Percentiles rank a stretch among this genome's conserved stretches.
Evolutionary conservation across 2,888 invertebrate species (phyloP).

Genomic region (Plagiodera versicolora): DNA sequence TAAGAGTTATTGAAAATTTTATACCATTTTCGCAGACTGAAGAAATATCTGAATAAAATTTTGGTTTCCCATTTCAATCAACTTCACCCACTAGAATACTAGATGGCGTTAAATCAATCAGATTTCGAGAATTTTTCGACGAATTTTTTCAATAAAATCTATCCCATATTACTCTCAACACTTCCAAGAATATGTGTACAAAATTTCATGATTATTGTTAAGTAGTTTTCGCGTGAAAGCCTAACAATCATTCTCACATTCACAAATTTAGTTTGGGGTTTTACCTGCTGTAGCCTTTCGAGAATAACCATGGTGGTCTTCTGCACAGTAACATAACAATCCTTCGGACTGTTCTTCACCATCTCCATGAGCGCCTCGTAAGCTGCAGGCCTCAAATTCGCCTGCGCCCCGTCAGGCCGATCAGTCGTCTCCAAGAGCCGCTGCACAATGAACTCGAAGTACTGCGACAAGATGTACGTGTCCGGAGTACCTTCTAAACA

Average conservation of each 20-base stretch:
- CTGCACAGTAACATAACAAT: constrained; percentile 96
- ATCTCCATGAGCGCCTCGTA: constrained; percentile 99
- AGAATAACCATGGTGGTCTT: constrained; percentile 96
- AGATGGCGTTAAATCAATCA: no score
- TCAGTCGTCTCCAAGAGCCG: constrained; percentile 93
- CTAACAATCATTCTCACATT: constrained; percentile 46
- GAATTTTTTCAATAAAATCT: no score
- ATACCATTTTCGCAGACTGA: no score
- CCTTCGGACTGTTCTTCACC: constrained; percentile 97
- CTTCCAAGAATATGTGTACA: no score
- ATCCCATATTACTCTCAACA: no score
- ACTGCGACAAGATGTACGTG: constrained; percentile 91
- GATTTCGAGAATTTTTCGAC: no score
- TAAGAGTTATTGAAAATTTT: no score
- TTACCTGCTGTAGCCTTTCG: constrained; percentile 75
- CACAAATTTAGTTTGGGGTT: constrained; percentile 70
- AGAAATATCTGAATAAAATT: no score
- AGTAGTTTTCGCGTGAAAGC: no score
- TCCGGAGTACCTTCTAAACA: constrained; percentile 66
- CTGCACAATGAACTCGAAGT: constrained; percentile 87
- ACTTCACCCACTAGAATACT: no score
- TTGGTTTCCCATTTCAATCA: no score
- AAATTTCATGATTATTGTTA: no score
- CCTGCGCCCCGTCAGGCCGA: constrained; percentile 88
- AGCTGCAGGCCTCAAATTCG: constrained; percentile 93